These are phyloP conservation scores for Ernsta delagoae DNA, from an alignment of 2,888 invertebrate genomes.

Conservation along the genomic window DNA sequence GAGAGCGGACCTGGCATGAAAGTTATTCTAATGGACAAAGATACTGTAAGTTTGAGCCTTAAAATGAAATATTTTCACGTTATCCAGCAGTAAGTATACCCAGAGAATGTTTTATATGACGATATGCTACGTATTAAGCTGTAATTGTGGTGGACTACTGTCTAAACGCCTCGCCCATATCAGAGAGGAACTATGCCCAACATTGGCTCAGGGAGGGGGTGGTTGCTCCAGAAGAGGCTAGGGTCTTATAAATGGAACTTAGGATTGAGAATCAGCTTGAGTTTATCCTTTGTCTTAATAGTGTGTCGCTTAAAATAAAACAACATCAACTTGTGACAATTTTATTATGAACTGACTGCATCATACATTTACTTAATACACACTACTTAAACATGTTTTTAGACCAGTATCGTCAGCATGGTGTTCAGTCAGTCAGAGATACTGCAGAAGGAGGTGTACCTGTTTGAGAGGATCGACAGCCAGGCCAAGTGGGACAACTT, in stretches of 20 bases:
- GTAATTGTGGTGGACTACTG: no score
- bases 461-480: constrained; percentile 95
- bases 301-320: no score
- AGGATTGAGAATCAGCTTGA: no score
- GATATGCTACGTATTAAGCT: no score
- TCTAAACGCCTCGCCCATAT: no score
- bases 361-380: neutral
- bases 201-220: no score
- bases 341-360: neutral
- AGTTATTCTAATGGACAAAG: constrained; percentile 98
- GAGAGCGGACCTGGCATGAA: constrained; percentile 99
- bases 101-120: neutral
- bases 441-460: constrained; percentile 98
- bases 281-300: no score
- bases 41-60: constrained; percentile 90
- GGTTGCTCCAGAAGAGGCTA: no score
- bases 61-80: neutral
- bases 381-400: constrained; percentile 52
- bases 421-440: constrained; percentile 99
- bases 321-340: no score
- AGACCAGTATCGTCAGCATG: constrained; percentile 98
- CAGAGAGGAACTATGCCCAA: no score
- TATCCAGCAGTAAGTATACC: neutral
- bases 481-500: constrained; percentile 91
- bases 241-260: no score